Base-by-base conservation (phyloP, 2,797 vertebrate species). In the Chiloscyllium punctatum region DNA sequence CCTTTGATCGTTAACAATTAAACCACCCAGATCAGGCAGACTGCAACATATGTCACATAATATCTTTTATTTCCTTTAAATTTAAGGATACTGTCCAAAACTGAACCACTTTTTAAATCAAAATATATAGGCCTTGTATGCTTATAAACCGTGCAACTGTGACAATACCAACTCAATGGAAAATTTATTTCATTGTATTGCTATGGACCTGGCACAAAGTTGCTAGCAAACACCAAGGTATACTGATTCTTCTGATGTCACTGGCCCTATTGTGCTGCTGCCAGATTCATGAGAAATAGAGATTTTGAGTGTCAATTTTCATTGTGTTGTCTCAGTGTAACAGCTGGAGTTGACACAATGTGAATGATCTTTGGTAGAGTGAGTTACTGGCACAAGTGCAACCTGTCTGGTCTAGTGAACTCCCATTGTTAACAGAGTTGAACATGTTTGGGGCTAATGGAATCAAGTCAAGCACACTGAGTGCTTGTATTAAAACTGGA, bases 361-460 rank as follows among this genome's bases (percentile, higher is more conserved):
- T 48, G 82, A 84, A 21, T 84, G 82, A 84, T 84, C 42, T 84
- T 84, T 69, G 62, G n/a, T 69, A 25, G n/a, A 69, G 16, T 8
- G 18, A 91, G 3, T 68, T 92, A 66, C 57, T 92, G 11, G 27
- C 51, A n/a, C 53, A 90, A 16, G 13, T 66, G 18, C 66, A 68
- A 92, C n/a, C 68, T 21, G 18, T 37, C 62, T 92, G 90, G 90
- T 18, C 21, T 6, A 37, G 62, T 68, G 30, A 92, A 68, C n/a
- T 69, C 62, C 62, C 21, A 68, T 37, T 69, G n/a, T 25, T 69
- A 8, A 11, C 66, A 69, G 9, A 13, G n/a, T 84, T 69, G 90
- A 92, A 69, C n/a, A 42, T 92, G 51, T 92, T 92, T 69, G 62
- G 82, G 90, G 66, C 66, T 92, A n/a, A 92, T 92, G 66, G 66